Base-by-base conservation (phyloP, 1,140 invertebrate genomes). In the Saxidomus purpurata region DNA sequence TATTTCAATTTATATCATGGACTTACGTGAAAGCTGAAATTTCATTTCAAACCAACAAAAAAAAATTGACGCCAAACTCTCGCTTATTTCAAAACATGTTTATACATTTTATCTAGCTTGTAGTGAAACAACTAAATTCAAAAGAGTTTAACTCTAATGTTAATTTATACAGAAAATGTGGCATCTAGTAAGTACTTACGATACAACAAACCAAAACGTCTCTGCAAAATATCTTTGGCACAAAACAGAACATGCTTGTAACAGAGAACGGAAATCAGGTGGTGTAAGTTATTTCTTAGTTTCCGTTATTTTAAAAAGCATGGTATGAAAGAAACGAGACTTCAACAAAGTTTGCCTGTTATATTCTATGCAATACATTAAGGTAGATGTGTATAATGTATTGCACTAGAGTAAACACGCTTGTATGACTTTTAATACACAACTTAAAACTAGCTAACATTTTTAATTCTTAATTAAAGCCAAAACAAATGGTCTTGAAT, bases 321-420 rank as follows among this genome's bases (percentile, higher is more conserved):
- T 63, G 59, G 59, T n/a, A 63, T 63, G 59, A 71, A 71, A 71
- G 11, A 71, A 71, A 71, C 67, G 34, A 71, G 67, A 71, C 36
- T 71, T 71, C 25, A 71, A 71, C 67, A 71, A 36, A 34, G 2
- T 25, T 71, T 38, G 11, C 13, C 11, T 1, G 22, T 40, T 71
- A 71, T 19, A 22, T 36, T 71, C 34, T 38, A 28, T 71, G 67
- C 67, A 71, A 71, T 71, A 71, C 67, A 38, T n/a, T n/a, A n/a
- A n/a, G 8, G 1, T 19, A 38, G 67, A 71, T 71, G 38, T 71
- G 36, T 38, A n/a, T n/a, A 36, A 17, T 71, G 67, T 71, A 71
- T 71, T 71, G 67, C 67, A 71, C 67, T 8, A 71, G 67, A 38
- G 36, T 71, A 36, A 71, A 38, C 34, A 31, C 34, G 15, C 17